Conservation (phyloP, 2,888 invertebrate genomes). For the Drosophila paranaensis region DNA sequence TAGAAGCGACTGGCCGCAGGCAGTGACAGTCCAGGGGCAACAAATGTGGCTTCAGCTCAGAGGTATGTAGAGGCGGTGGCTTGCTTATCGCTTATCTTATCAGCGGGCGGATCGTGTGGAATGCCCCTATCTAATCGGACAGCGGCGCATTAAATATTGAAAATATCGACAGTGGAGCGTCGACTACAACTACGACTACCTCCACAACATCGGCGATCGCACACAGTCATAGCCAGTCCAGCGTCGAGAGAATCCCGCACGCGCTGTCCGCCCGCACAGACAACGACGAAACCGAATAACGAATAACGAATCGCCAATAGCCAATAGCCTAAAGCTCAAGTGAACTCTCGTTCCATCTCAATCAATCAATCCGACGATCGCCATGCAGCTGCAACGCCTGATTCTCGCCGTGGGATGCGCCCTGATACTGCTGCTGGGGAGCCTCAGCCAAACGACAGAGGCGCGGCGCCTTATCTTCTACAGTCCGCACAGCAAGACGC, state of each 20-base stretch:
- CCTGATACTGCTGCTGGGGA: conserved; percentile 55
- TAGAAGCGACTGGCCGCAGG: conserved; percentile 7
- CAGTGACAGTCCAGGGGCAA: conserved; percentile 16
- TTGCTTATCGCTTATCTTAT: conserved; percentile 34
- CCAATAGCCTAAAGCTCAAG: too few species aligned
- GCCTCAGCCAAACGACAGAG: conserved; percentile 37
- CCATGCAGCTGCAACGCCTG: conserved; percentile 56
- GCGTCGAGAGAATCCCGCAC: conserved; percentile 17
- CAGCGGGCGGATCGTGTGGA: conserved; percentile 9
- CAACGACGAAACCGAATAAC: not conserved
- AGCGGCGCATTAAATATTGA: conserved; percentile 40
- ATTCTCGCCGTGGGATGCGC: conserved; percentile 43
- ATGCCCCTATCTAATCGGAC: conserved; percentile 57
- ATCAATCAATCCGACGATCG: not conserved
- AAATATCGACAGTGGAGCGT: conserved; percentile 29
- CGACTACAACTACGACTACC: conserved; percentile 32
- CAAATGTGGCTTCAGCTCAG: conserved; percentile 1
- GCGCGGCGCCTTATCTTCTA: conserved; percentile 76
- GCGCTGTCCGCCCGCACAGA: conserved; percentile 3
- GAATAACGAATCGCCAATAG: too few species aligned
- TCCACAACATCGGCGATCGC: conserved; percentile 17
- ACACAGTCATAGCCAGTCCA: conserved; percentile 50
- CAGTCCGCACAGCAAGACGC: conserved; percentile 55
- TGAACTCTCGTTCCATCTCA: not conserved
- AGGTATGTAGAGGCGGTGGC: not conserved